Base-by-base conservation (phyloP, 1,140 invertebrate species). In the Ridgeia piscesae region DNA sequence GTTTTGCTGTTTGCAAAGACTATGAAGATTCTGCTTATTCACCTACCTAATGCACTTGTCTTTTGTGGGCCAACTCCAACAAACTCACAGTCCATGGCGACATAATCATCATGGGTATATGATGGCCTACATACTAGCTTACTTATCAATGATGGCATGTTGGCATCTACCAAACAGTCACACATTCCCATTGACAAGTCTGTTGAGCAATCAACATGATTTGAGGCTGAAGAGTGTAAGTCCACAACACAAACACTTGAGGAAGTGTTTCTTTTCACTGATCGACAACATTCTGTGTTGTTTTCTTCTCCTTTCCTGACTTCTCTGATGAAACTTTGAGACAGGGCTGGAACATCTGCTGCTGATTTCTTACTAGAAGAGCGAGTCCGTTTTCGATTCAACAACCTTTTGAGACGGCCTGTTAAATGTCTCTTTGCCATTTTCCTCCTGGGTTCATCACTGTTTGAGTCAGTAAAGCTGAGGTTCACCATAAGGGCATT, bases 51-150 rank as follows among this genome's bases (percentile, higher is more conserved):
- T 34, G 91, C 91, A 88, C 91, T 92, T 34, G 34, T 48, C 35
- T 35, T 92, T 27, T 31, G 50, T n/a, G n/a, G 91, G 58, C 91
- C 91, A 88, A 77, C 91, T 33, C 91, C 91, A 8, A 92, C 91
- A 92, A 92, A 92, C 35, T 92, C 91, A 33, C 91, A 92, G 33
- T 92, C 91, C 33, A 92, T n/a, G 50, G 91, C 91, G 33, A 92
- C 31, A 33, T 92, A 92, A 8, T 92, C 42, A 88, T 77, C 89
- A 90, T 21, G 4, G 14, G 58, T 77, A 77, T 77, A 77, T 27
- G 17, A 31, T 77, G 58, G 58, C 14, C 4, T 21, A 21, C 58
- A 77, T 21, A 21, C 58, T 21, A 21, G 27, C 2, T 21, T 77
- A 21, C 27, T 8, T 77, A 77, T 0, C 58, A 77, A 27, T 21